Evolutionary conservation across 2,113 vertebrate genomes (phyloP).

Genomic region (Callipepla californica): DNA sequence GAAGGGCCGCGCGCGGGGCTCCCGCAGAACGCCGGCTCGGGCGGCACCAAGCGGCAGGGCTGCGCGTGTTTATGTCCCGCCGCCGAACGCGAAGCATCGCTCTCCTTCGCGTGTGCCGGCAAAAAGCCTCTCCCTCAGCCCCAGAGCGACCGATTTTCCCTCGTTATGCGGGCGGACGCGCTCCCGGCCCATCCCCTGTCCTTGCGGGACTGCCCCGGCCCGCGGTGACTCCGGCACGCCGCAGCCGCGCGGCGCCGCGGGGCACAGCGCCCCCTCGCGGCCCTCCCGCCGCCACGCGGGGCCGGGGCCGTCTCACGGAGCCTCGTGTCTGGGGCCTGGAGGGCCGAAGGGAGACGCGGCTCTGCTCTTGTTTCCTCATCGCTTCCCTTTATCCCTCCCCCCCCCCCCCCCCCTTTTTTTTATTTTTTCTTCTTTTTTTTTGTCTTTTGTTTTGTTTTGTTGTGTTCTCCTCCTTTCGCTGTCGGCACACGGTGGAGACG

Average conservation of each 20-base stretch:
- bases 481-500: not conserved
- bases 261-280: not conserved
- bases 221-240: not conserved
- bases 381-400: not conserved
- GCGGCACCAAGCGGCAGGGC: fast-evolving
- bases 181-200: not conserved
- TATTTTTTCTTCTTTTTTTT: too few species aligned
- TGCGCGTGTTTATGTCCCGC: not conserved
- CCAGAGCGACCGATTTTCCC: fast-evolving
- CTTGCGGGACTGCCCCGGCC: not conserved
- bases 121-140: fast-evolving
- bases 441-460: too few species aligned
- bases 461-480: not conserved
- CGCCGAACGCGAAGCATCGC: not conserved
- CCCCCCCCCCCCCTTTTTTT: not conserved
- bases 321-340: not conserved
- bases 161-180: not conserved
- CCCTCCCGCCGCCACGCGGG: not conserved
- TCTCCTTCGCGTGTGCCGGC: fast-evolving
- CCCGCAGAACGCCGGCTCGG: not conserved
- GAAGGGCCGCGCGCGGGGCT: not conserved
- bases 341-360: not conserved
- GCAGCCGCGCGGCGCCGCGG: not conserved
- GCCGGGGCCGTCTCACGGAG: not conserved
- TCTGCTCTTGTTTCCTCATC: not conserved